Evolutionary conservation across 2,888 invertebrate species (phyloP), one percentile per base, ranked within the genome.

Genomic region (Vesta saturnalis): DNA sequence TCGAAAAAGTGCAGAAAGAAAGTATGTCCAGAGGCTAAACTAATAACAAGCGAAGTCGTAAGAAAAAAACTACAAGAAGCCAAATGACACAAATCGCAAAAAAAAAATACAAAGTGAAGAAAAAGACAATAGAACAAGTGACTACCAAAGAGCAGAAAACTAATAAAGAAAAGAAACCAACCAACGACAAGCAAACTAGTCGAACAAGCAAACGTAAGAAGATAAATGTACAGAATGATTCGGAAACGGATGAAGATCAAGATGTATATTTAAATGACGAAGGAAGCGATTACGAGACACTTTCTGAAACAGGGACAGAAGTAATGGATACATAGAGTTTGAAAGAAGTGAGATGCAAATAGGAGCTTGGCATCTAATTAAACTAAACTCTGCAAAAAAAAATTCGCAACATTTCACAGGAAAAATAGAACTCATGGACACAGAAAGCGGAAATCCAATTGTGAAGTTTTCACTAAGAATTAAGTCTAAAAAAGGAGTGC

Each of bases 41-140:
- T 56, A 56, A 56, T 56, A 56, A 56, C 56, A 56, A 56, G 56
- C 56, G 23, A 56, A 23, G 30, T 19, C 54, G 23, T 56, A 22
- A 56, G 56, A 56, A 56, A 23, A 56, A 56, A 22, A 56, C 15
- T 56, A n/a, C n/a, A 56, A 23, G 56, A 56, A 56, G 23, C 56
- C 22, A 56, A 56, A 56, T 4, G 22, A 56, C 22, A 56, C 23
- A 8, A 56, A 56, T n/a, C 23, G 6, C 22, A 56, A 56, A 56
- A 56, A n/a, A 56, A 56, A 23, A n/a, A n/a, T 56, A 12, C 8
- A 8, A 22, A 21, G 15, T 14, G 14, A 56, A 56, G 15, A 56
- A 14, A 56, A 56, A 56, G 21, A n/a, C n/a, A n/a, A n/a, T n/a
- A n/a, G n/a, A n/a, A n/a, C n/a, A n/a, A n/a, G n/a, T n/a, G n/a